Base-by-base conservation (phyloP, 2,888 invertebrate species). In the Xylota sylvarum region DNA sequence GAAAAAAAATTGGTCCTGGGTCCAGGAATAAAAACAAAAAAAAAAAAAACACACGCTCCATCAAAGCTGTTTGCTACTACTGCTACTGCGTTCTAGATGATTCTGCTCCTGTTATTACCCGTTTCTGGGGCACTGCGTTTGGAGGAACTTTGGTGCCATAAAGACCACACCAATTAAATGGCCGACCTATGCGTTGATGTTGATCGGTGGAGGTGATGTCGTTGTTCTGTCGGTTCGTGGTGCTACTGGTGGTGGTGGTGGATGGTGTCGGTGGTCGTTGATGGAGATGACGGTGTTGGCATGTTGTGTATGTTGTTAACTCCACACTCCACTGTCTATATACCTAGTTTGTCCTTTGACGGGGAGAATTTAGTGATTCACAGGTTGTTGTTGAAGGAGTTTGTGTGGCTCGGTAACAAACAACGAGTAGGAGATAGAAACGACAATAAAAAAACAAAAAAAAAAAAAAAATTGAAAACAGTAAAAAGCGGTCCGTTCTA, bases 151-250 rank as follows among this genome's bases (percentile, higher is more conserved):
- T 82, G 85, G 85, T 86, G 77, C 77, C 82, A 86, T 86, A 82
- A 82, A 77, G 77, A 86, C 85, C 85, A 82, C 82, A 86, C 81
- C 85, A 81, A 86, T 86, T 86, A 86, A 77, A 82, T 73, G 82
- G 85, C 77, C 72, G 85, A 77, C 85, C 81, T 76, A 86, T 86
- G 85, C 85, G 81, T 86, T 76, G 81, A 72, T 72, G 81, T 76
- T 77, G 85, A 86, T 82, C 81, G 77, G 85, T 77, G 72, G 72
- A 72, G 67, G 81, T 60, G 81, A 37, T 70, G 70, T 56, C 43
- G 55, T 58, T 60, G 73, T 65, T 58, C 65, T 48, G 80, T 65
- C 43, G 30, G 30, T 32, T 19, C 69, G 60, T 73, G 67, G 73
- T 55, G 60, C 19, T 55, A 35, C 48, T 32, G n/a, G 62, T 50